phyloP scores from a whole-genome alignment of 2,888 invertebrate species.

The Synanthedon tipuliformis region DNA sequence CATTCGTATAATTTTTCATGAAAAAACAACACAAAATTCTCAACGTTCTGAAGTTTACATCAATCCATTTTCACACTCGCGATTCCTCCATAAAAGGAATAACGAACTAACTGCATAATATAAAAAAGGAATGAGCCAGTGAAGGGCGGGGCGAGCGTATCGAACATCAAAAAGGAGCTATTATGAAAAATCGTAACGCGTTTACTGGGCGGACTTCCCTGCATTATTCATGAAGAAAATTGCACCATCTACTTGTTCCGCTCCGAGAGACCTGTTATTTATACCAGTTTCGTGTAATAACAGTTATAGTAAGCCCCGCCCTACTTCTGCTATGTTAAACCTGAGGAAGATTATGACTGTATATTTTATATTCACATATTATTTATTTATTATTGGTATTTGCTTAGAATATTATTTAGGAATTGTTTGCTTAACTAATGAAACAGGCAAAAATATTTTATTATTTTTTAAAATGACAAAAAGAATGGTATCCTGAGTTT shows the following conservation, averaged over 20 bases:
- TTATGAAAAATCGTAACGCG: slow-evolving; percentile 69
- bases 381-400: too few relatives aligned
- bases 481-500: too few relatives aligned
- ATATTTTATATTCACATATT: too few relatives aligned
- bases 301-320: slow-evolving; percentile 45
- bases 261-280: slow-evolving; percentile 40
- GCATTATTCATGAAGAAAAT: slow-evolving; percentile 62
- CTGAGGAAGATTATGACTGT: neutral
- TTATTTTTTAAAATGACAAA: too few relatives aligned
- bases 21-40: too few relatives aligned
- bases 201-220: slow-evolving; percentile 58
- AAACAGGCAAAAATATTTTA: too few relatives aligned
- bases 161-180: slow-evolving; percentile 54
- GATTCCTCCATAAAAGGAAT: slow-evolving; percentile 13
- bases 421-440: too few relatives aligned
- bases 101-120: slow-evolving; percentile 44
- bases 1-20: too few relatives aligned
- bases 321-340: slow-evolving; percentile 5
- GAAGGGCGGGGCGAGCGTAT: slow-evolving; percentile 11
- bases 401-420: too few relatives aligned
- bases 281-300: slow-evolving; percentile 38
- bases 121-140: slow-evolving; percentile 26
- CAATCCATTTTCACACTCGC: neutral
- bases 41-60: neutral
- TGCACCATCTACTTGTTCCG: slow-evolving; percentile 44